Evolutionary conservation across 2,113 vertebrate genomes (phyloP).

Genomic region (Motacilla alba): DNA sequence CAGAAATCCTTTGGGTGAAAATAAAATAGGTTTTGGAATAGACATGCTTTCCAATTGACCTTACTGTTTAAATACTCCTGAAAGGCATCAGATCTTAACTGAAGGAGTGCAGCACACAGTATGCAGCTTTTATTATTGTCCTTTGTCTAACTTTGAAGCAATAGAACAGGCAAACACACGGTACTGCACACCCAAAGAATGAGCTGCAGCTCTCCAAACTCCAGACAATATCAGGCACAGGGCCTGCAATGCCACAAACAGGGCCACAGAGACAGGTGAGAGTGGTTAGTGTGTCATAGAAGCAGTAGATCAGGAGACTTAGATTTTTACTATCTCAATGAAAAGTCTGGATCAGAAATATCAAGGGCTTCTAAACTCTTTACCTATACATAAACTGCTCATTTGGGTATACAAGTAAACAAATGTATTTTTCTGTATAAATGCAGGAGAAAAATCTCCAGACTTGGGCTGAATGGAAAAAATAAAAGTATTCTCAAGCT

Average conservation of each 20-base stretch:
- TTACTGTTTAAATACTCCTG: not conserved
- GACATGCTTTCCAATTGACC: not conserved
- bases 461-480: not conserved
- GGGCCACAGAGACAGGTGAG: not conserved
- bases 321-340: not conserved
- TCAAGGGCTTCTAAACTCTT: not conserved
- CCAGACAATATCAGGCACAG: not conserved
- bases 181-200: not conserved
- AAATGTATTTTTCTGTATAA: not conserved
- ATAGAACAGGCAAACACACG: not conserved
- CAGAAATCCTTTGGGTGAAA: not conserved
- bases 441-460: not conserved
- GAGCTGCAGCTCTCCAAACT: not conserved
- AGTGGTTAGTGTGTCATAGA: not conserved
- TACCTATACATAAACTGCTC: not conserved
- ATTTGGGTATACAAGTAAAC: not conserved
- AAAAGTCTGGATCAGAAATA: not conserved
- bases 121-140: not conserved
- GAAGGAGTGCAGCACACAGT: not conserved
- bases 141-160: not conserved
- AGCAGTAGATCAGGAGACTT: not conserved
- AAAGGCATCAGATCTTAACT: not conserved
- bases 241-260: not conserved
- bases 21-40: not conserved
- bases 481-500: not conserved